These are phyloP conservation scores for Myotis planiceps DNA, from an alignment of 2,797 vertebrate species.

Conservation along the genomic window DNA sequence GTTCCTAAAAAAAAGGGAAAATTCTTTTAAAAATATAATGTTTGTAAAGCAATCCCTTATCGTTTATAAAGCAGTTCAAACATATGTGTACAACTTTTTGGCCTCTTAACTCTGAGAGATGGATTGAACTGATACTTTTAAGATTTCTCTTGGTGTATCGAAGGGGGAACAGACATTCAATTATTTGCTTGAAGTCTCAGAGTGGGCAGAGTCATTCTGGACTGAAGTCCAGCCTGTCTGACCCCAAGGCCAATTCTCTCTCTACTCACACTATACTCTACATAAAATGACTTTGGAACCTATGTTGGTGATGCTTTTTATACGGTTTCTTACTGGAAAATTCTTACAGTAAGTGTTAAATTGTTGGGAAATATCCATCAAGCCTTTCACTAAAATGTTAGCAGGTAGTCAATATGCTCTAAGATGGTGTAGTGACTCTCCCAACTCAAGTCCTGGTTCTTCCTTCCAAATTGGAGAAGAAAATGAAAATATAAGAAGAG, in stretches of 20 bases:
- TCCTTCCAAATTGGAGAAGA: neutral
- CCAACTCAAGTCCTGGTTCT: neutral
- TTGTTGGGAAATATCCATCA: neutral
- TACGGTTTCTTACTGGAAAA: neutral
- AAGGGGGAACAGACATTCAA: neutral
- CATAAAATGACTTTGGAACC: neutral
- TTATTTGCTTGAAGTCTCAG: neutral
- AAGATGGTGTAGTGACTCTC: neutral
- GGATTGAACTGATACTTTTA: neutral
- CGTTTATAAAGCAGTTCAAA: conserved; percentile 18
- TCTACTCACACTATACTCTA: neutral
- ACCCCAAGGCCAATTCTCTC: neutral
- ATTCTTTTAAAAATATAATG: neutral
- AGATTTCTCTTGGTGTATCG: neutral
- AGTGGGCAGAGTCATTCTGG: neutral
- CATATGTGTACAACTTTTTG: neutral
- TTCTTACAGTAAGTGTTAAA: neutral
- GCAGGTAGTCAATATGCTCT: neutral
- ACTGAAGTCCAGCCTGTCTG: neutral
- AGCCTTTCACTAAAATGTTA: neutral
- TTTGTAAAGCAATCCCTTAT: neutral
- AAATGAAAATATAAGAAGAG: neutral
- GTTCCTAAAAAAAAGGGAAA: neutral
- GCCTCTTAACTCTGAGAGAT: neutral
- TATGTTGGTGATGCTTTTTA: neutral